Base-by-base conservation (phyloP, 2,888 invertebrate genomes). In the Thymelicus acteon region DNA sequence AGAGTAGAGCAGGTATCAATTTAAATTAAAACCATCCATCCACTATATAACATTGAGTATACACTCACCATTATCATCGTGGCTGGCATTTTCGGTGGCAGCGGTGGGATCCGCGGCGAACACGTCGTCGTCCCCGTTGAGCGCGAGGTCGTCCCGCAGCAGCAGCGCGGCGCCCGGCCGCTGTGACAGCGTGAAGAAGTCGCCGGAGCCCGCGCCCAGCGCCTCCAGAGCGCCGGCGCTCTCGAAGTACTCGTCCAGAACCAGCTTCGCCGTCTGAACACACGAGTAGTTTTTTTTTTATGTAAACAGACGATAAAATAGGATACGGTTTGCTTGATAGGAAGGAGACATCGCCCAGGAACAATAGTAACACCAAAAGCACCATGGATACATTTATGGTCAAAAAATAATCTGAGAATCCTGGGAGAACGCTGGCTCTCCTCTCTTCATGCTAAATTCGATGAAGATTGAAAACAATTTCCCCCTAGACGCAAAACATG, bases 181-280 rank as follows among this genome's bases (percentile, higher is more conserved):
- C 88, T 92, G 92, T 82, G 92, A 93, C 83, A 93, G 85, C 79
- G 93, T 93, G 88, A 94, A 94, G 89, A 94, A 94, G 85, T 94
- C 94, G 72, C 94, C 94, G 72, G 93, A 92, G 66, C 94, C 94
- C 72, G 89, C 90, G 79, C 91, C 92, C 83, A 92, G 83, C 74
- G 91, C 91, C 84, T 92, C 94, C 83, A 89, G 85, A 66, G 88
- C 93, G 80, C 89, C 88, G 75, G 91, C 91, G 82, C 92, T 92
- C 85, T 93, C 93, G 83, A 98, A 98, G 89, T 97, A 97, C 89
- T 98, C 97, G 86, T 98, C 98, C 81, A 98, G 92, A 77, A 98
- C 96, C 81, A 98, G 93, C 92, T 98, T 98, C 72, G 98, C 97
- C 81, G 96, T 96, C 98, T 98, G 86, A 10, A 85, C 8, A 12